These are phyloP conservation scores for Cheiracanthium punctorium DNA, from an alignment of 2,888 invertebrate genomes.

Conservation along the genomic window DNA sequence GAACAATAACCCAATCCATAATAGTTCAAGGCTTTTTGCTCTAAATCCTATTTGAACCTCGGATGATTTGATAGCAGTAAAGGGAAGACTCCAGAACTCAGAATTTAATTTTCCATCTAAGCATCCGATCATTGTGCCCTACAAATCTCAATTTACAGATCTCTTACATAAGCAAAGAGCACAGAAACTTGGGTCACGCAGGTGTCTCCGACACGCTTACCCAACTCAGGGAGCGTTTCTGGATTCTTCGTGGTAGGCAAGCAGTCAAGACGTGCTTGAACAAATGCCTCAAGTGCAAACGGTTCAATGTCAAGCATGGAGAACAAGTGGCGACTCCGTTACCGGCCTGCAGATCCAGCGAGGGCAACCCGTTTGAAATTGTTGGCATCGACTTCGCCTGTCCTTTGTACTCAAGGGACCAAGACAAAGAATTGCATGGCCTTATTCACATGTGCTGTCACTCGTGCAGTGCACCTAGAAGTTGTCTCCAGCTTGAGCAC, in stretches of 20 bases:
- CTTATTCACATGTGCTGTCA: not conserved
- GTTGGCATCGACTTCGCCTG: not conserved
- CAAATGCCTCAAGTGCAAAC: not conserved
- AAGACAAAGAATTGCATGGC: not conserved
- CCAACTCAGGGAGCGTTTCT: not conserved
- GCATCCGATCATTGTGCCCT: not conserved
- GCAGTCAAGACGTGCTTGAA: not conserved
- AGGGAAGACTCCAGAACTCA: not conserved
- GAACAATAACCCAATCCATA: too few species aligned
- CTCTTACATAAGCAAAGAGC: slow-evolving; percentile 7
- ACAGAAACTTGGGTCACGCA: not conserved
- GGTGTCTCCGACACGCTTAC: slow-evolving; percentile 27
- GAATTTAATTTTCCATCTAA: not conserved
- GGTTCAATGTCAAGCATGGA: not conserved
- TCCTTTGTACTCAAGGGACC: not conserved
- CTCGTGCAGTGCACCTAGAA: not conserved
- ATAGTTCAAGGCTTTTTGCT: too few species aligned
- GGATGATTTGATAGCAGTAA: too few species aligned
- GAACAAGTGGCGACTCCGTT: not conserved
- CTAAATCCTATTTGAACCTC: too few species aligned
- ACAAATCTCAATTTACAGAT: slow-evolving; percentile 16
- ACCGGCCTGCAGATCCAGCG: not conserved
- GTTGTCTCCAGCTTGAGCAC: not conserved
- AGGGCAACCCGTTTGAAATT: not conserved
- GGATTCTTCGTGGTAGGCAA: slow-evolving; percentile 18